These are phyloP conservation scores for Troides oblongomaculatus DNA, from an alignment of 2,888 invertebrate genomes.

Conservation along the genomic window DNA sequence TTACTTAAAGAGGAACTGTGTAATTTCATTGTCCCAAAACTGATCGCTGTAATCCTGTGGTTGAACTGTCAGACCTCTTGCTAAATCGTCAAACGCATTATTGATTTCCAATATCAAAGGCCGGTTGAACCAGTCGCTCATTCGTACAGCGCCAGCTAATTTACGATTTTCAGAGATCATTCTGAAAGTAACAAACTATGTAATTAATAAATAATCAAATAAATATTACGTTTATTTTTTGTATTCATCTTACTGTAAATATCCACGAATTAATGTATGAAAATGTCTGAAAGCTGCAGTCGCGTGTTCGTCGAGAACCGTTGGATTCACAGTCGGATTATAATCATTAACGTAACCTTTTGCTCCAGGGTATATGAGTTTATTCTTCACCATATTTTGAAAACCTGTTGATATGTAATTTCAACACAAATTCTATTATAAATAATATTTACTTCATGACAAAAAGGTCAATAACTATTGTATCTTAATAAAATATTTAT, in stretches of 20 bases:
- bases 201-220: too few relatives aligned
- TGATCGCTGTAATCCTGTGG: conserved; percentile 88
- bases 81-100: conserved; percentile 85
- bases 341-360: conserved; percentile 84
- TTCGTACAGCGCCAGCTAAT: conserved; percentile 77
- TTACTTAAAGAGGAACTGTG: conserved; percentile 69
- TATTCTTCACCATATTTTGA: conserved; percentile 82
- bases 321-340: conserved; percentile 82
- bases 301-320: conserved; percentile 84
- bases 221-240: too few relatives aligned
- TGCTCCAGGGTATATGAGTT: conserved; percentile 81
- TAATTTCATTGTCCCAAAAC: conserved; percentile 87
- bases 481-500: too few relatives aligned
- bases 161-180: conserved; percentile 80
- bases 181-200: conserved; percentile 51
- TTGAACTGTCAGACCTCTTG: conserved; percentile 88
- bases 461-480: too few relatives aligned
- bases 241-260: conserved; percentile 77
- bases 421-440: too few relatives aligned
- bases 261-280: conserved; percentile 85
- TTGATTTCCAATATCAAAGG: conserved; percentile 83
- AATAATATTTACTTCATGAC: too few relatives aligned
- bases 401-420: conserved; percentile 53
- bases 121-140: conserved; percentile 86
- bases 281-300: conserved; percentile 87